Base-by-base conservation (phyloP, 2,888 invertebrate species). In the Drosophila yooni region DNA sequence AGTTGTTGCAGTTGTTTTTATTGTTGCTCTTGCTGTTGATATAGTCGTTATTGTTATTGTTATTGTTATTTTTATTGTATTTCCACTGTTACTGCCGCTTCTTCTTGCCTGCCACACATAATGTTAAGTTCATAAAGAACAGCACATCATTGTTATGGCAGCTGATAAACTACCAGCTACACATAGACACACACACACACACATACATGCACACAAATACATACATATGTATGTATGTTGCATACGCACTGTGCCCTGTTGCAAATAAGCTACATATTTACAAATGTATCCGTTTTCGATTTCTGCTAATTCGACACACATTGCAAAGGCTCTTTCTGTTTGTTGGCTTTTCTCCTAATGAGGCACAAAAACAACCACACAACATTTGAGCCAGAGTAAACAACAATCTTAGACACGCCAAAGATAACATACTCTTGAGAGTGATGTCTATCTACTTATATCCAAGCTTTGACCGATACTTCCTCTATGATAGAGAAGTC, bases 111-210 rank as follows among this genome's bases (percentile, higher is more conserved):
- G 6, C 56, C 63, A 61, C 71, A 71, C 72, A 78, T 66, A 58
- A 63, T 64, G 75, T 72, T 52, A 69, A 70, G 75, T 75, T 78
- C 65, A 75, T 73, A 76, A 82, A 79, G 76, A 81, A 82, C 68
- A 64, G 75, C 82, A 59, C 72, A 82, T 82, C 81, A 82, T 81
- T 81, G 82, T 81, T 82, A 51, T 79, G 82, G 72, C 82, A 81
- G 81, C 81, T 82, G 81, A 77, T 79, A 77, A 79, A 67, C 77
- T 79, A 36, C 53, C 15, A 56, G 40, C 38, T 46, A 59, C 15
- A 66, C 48, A 56, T 11, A 63, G 21, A 36, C 18, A 29, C 52
- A 36, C 40, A 25, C 25, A 54, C 15, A 68, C 21, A 63, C 18
- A 33, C 21, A 21, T 1, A 46, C 18, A 60, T 3, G 1, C 21